phyloP scores from a whole-genome alignment of 2,888 invertebrate species.

The Brachypalpus laphriformis region DNA sequence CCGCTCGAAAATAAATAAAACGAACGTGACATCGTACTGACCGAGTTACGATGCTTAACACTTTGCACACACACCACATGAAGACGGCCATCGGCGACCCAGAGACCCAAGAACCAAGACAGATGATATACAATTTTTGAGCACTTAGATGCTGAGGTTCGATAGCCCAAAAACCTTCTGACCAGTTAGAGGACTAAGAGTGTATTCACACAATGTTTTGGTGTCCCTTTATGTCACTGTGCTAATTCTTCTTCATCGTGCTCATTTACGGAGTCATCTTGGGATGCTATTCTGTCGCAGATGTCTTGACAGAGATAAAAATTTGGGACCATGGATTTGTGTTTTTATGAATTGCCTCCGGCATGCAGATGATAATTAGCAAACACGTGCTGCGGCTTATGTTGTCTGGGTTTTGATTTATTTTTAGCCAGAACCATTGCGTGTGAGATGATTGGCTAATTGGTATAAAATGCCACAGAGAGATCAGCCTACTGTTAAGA shows the following conservation, averaged over 20 bases:
- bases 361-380: constrained; percentile 11
- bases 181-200: not conserved
- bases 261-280: constrained; percentile 22
- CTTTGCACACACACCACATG: constrained; percentile 2
- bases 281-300: constrained; percentile 14
- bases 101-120: not conserved
- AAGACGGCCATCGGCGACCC: not conserved
- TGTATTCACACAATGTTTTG: not conserved
- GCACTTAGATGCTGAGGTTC: constrained; percentile 19
- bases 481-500: not conserved
- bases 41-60: constrained; percentile 43
- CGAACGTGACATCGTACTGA: constrained; percentile 54
- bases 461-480: not conserved
- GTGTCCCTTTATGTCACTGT: constrained; percentile 27
- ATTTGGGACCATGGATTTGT: not conserved
- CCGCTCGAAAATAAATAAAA: constrained; percentile 39
- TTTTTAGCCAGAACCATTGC: not conserved
- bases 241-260: constrained; percentile 20
- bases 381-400: constrained; percentile 13
- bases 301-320: constrained; percentile 35
- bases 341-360: not conserved
- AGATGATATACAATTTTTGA: constrained; percentile 8
- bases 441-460: constrained; percentile 8
- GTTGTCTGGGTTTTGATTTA: not conserved
- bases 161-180: constrained; percentile 58